Base-by-base conservation (phyloP, 2,888 invertebrate species). In the Stictocephala bisonia region DNA sequence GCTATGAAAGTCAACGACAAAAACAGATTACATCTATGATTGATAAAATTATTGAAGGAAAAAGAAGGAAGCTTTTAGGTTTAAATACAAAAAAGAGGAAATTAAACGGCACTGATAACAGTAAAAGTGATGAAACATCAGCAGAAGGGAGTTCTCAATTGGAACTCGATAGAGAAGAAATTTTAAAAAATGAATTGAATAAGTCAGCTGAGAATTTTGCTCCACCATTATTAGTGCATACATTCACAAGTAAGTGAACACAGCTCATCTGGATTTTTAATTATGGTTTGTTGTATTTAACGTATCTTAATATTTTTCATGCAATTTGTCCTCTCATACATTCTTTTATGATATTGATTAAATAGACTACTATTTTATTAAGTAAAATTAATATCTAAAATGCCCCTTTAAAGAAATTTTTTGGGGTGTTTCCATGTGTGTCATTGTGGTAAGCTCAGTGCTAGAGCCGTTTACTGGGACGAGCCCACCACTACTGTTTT, bases 41-140 rank as follows among this genome's bases (percentile, higher is more conserved):
- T 72, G 91, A 92, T 75, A 88, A 89, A 81, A 95, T 96, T 77
- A 85, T 94, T 18, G 88, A 89, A 74, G 96, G 95, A 0, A 95
- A 95, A 83, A 87, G 86, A 76, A 89, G 91, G 80, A 91, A 92
- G 81, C 82, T 90, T 27, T 78, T 88, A 35, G 87, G 83, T 6
- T 75, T 83, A 24, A 78, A 81, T 15, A 81, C 81, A 6, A 78
- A 79, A 1, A 84, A 83, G 74, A 84, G 81, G 69, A 82, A 67
- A 20, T 15, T 6, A 27, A 51, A 66, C 18, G 67, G 58, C 53
- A 53, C 69, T 44, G 56, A 69, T 13, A 69, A 51, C n/a, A 41
- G 24, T 18, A 60, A 41, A 3, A 78, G 83, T 74, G 80, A 84
- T 69, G 80, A 81, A 29, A 73, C 82, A 41, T 76, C 80, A 29